A percentile compares a stretch with the other conserved stretches of the same genome.
These are phyloP conservation scores for Homarus americanus DNA, from an alignment of 1,140 invertebrate species.

Conservation along the genomic window DNA sequence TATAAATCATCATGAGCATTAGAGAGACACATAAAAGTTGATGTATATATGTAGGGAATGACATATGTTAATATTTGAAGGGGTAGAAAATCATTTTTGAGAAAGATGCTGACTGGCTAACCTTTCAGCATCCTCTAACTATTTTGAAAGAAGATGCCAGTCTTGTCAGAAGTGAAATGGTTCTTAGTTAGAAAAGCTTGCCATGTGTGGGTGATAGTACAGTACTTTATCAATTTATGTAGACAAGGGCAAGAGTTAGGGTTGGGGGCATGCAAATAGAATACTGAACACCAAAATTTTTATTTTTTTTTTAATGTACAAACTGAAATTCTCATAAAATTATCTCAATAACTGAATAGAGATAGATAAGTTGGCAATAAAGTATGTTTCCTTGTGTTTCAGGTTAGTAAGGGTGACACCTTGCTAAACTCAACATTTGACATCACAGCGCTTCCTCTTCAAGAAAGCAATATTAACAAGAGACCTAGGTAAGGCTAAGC, in stretches of 20 bases:
- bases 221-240: too few species aligned
- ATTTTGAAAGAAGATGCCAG: not conserved
- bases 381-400: not conserved
- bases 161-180: not conserved
- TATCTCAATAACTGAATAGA: too few species aligned
- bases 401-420: constrained; percentile 19
- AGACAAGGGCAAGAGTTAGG: too few species aligned
- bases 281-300: too few species aligned
- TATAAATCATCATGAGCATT: not conserved
- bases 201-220: too few species aligned
- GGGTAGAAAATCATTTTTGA: not conserved
- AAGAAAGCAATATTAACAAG: constrained; percentile 35
- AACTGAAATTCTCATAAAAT: too few species aligned
- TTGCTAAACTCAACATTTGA: constrained; percentile 42
- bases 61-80: not conserved
- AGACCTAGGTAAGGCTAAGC: constrained; percentile 25
- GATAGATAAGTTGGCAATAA: too few species aligned
- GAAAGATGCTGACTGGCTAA: not conserved
- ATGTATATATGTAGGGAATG: not conserved
- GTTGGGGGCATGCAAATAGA: too few species aligned
- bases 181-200: too few species aligned
- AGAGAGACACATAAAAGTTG: not conserved
- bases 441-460: constrained; percentile 28
- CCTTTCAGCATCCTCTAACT: too few species aligned
- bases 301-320: too few species aligned